Evolutionary conservation across 2,797 vertebrate species (phyloP).

Genomic region (Harpagifer antarcticus): DNA sequence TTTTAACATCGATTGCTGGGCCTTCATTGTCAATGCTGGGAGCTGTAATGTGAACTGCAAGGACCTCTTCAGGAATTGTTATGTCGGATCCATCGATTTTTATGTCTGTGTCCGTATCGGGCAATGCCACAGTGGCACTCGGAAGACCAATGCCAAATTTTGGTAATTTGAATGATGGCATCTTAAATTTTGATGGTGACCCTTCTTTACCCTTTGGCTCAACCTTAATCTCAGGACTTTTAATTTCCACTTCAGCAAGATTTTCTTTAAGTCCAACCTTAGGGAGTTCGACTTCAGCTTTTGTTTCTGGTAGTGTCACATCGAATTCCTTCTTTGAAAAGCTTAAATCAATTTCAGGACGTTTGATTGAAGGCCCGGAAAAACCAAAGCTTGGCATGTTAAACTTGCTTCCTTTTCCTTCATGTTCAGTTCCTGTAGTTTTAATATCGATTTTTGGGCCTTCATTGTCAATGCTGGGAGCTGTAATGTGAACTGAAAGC

Average conservation of each 20-base stretch:
- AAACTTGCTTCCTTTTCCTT: conserved; percentile 66
- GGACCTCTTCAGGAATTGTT: conserved; percentile 8
- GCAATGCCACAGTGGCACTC: conserved; percentile 13
- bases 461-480: conserved; percentile 16
- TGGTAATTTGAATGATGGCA: conserved; percentile 68
- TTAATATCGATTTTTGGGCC: conserved; percentile 1
- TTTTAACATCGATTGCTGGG: conserved; percentile 7
- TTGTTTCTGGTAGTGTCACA: conserved; percentile 28
- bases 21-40: conserved; percentile 4
- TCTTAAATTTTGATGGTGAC: conserved; percentile 72
- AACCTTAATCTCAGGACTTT: conserved; percentile 35
- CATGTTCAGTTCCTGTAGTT: conserved; percentile 27
- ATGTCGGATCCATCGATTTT: conserved; percentile 37
- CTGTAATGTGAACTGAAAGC: conserved; percentile 2
- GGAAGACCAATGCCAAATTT: conserved; percentile 9
- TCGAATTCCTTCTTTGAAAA: conserved; percentile 48
- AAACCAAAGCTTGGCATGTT: conserved; percentile 73
- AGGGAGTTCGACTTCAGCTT: conserved; percentile 16
- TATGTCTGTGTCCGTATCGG: conserved; percentile 1
- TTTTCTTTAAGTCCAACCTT: conserved; percentile 21
- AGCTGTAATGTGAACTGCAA: conserved; percentile 7
- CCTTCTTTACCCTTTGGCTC: conserved; percentile 32
- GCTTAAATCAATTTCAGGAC: conserved; percentile 46
- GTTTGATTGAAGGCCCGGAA: conserved; percentile 41
- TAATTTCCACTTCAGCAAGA: conserved; percentile 41